These are phyloP conservation scores for Cherax quadricarinatus DNA, from an alignment of 1,140 invertebrate genomes.

Conservation along the genomic window DNA sequence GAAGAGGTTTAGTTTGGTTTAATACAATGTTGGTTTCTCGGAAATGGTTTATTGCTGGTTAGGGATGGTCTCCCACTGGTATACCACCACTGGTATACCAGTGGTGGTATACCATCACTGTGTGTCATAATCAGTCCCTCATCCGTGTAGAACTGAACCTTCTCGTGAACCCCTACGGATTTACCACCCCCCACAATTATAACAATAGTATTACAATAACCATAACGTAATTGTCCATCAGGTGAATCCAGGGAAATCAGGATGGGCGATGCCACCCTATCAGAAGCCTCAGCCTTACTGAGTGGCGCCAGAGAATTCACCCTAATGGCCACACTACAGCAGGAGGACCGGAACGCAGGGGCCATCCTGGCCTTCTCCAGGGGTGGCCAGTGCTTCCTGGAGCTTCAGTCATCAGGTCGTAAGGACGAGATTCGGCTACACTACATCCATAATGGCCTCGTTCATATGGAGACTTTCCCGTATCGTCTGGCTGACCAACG, in stretches of 20 bases:
- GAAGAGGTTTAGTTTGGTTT: too few relatives aligned
- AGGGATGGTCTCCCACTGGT: too few relatives aligned
- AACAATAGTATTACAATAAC: too few relatives aligned
- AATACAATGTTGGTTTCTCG: too few relatives aligned
- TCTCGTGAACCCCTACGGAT: too few relatives aligned
- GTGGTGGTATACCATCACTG: too few relatives aligned
- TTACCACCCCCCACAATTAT: too few relatives aligned
- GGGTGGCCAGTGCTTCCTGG: conserved; percentile 85
- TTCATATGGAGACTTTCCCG: conserved; percentile 90
- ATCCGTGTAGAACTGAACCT: too few relatives aligned
- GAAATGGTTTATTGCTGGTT: too few relatives aligned
- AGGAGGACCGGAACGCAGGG: conserved; percentile 88
- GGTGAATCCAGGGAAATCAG: conserved; percentile 86
- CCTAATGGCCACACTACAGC: conserved; percentile 85
- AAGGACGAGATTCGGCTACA: conserved; percentile 85
- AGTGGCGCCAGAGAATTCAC: conserved; percentile 87
- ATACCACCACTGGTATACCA: too few relatives aligned
- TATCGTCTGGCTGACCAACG: conserved; percentile 89
- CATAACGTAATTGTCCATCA: conserved; percentile 74
- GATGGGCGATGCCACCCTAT: conserved; percentile 82
- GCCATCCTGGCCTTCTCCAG: conserved; percentile 87
- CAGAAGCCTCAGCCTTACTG: conserved; percentile 83
- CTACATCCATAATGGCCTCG: conserved; percentile 81
- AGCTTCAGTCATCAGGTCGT: conserved; percentile 92
- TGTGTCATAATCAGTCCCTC: too few relatives aligned